A percentile compares a stretch with the other conserved stretches of the same genome.
Conservation (phyloP, 2,888 invertebrate genomes). For the Idaea straminata region DNA sequence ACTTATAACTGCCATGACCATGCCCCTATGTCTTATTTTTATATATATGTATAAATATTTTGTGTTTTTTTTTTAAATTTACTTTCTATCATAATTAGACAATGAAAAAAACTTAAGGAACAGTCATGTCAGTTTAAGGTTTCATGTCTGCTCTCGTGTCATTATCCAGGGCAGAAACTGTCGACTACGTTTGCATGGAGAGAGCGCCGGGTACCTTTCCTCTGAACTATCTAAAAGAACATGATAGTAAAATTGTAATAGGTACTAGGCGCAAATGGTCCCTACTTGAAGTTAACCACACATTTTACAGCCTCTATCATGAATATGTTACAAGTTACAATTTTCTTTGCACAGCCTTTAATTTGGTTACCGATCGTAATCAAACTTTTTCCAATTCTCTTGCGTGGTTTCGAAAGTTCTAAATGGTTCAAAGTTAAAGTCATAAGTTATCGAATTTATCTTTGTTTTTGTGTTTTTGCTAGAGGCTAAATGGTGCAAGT, state of each 20-base stretch:
- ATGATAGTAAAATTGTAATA: not conserved
- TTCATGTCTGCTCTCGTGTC: too few relatives aligned
- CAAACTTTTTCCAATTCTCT: slow-evolving; percentile 31
- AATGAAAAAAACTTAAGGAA: too few relatives aligned
- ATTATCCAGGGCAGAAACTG: too few relatives aligned
- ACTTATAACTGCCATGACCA: too few relatives aligned
- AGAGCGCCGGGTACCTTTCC: too few relatives aligned
- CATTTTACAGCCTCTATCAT: not conserved
- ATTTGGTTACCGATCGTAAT: slow-evolving; percentile 26
- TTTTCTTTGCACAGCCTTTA: slow-evolving; percentile 12
- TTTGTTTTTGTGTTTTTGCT: slow-evolving; percentile 25
- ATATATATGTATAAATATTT: too few relatives aligned
- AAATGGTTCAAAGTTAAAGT: slow-evolving; percentile 24
- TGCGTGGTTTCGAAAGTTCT: slow-evolving; percentile 23
- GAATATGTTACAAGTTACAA: slow-evolving; percentile 5
- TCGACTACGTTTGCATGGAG: too few relatives aligned
- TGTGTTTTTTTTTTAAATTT: too few relatives aligned
- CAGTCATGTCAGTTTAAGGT: too few relatives aligned
- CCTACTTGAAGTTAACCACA: not conserved
- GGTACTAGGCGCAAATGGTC: not conserved
- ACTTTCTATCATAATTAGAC: too few relatives aligned
- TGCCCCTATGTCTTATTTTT: too few relatives aligned
- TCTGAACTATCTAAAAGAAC: too few relatives aligned
- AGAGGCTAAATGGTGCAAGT: slow-evolving; percentile 19
- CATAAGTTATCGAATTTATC: slow-evolving; percentile 28